Conservation (phyloP, 2,888 invertebrate species). For the Stenolophus ochropezus region DNA sequence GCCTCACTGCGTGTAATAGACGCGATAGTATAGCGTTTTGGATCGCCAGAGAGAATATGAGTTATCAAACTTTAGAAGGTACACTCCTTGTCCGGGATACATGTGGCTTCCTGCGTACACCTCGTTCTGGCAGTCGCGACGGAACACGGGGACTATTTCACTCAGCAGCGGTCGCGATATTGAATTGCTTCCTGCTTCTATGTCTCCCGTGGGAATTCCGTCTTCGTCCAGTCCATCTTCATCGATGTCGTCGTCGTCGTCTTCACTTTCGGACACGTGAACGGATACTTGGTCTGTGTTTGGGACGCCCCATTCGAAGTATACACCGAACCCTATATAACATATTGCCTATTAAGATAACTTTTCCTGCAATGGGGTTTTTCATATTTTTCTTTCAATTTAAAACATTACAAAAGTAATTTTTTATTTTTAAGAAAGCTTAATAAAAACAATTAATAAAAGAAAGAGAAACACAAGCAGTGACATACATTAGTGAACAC, state of each 20-base stretch:
- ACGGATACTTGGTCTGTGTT: constrained; percentile 91
- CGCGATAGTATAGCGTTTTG: constrained; percentile 98
- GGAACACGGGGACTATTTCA: constrained; percentile 94
- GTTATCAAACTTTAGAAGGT: constrained; percentile 99
- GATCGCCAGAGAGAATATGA: constrained; percentile 99
- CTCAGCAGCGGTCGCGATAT: constrained; percentile 79
- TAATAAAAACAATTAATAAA: too few relatives aligned
- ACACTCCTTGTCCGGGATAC: constrained; percentile 98
- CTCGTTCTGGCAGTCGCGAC: constrained; percentile 97
- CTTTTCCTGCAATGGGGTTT: background rate
- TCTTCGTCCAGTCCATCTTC: constrained; percentile 75
- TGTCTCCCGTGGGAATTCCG: constrained; percentile 73
- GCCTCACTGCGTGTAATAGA: constrained; percentile 91
- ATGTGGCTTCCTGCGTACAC: constrained; percentile 98
- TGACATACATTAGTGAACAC: too few relatives aligned
- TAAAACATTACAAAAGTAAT: too few relatives aligned
- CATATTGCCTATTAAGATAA: background rate
- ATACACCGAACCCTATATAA: constrained; percentile 89
- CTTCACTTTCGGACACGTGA: constrained; percentile 96
- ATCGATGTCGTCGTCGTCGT: constrained; percentile 87
- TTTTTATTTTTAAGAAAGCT: too few relatives aligned
- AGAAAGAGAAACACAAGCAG: too few relatives aligned
- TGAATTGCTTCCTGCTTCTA: constrained; percentile 76
- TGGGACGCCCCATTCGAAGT: constrained; percentile 97
- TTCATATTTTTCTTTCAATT: background rate